Conservation (phyloP, 2,113 vertebrate genomes). For the Macrotis lagotis region DNA sequence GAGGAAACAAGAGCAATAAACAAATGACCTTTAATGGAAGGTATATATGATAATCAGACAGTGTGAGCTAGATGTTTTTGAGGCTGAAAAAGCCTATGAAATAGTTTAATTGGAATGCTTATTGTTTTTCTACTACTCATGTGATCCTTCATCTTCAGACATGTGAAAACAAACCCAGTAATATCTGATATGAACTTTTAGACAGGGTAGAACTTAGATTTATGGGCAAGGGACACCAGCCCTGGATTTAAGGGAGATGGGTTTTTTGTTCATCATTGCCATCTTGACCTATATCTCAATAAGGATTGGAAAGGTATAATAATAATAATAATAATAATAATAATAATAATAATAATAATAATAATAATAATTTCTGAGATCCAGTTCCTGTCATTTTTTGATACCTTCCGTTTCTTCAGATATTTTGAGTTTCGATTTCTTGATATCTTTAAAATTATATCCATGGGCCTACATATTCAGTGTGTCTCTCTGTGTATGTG, state of each 20-base stretch:
- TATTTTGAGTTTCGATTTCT: neutral
- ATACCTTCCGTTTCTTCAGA: neutral
- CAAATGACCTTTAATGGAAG: neutral
- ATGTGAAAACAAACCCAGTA: neutral
- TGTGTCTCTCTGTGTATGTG: neutral
- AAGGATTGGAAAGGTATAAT: too few species aligned
- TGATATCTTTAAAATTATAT: neutral
- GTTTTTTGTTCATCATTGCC: too few species aligned
- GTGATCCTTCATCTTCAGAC: neutral
- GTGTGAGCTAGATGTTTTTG: neutral
- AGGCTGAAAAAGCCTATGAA: neutral
- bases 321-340: too few species aligned
- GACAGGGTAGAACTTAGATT: neutral
- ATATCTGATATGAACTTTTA: neutral
- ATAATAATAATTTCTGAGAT: too few species aligned
- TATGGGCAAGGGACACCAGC: neutral
- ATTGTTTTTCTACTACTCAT: neutral
- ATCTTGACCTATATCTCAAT: too few species aligned
- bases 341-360: too few species aligned
- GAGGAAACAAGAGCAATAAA: neutral
- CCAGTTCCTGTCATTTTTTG: rapidly evolving
- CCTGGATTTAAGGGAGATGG: neutral
- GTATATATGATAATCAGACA: neutral
- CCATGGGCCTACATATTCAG: rapidly evolving
- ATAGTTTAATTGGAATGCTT: neutral